phyloP scores from a whole-genome alignment of 2,888 invertebrate genomes.

The Cremastinae sp. region DNA sequence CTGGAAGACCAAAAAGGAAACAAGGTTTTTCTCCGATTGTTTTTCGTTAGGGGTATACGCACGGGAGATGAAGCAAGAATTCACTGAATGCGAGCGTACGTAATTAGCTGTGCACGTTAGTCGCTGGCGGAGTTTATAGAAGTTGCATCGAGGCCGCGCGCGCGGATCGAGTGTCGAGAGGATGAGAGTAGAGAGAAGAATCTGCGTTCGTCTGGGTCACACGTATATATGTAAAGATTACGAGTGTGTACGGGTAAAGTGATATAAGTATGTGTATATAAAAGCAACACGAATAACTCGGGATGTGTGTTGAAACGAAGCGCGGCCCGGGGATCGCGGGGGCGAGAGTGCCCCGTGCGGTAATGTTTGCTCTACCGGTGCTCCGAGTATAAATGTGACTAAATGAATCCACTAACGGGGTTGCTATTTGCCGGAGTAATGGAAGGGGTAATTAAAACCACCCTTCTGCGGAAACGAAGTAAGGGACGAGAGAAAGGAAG shows the following conservation, averaged over 20 bases:
- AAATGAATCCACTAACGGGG: conserved; percentile 80
- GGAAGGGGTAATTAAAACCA: conserved; percentile 79
- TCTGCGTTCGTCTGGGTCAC: conserved; percentile 1
- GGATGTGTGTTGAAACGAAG: conserved; percentile 54
- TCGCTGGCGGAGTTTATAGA: conserved; percentile 38
- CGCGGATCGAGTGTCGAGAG: conserved; percentile 36
- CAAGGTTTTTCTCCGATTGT: neutral
- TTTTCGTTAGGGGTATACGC: conserved; percentile 1
- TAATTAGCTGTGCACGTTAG: conserved; percentile 41
- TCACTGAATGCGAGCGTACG: conserved; percentile 21
- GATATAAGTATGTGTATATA: conserved; percentile 10
- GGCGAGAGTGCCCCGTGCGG: conserved; percentile 43
- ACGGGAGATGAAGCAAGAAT: conserved; percentile 14
- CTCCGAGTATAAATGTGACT: conserved; percentile 74
- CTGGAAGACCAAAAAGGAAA: neutral
- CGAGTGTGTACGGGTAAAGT: no score
- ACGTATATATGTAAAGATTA: conserved; percentile 8
- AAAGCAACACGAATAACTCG: neutral
- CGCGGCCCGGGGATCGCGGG: conserved; percentile 33
- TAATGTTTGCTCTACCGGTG: conserved; percentile 35
- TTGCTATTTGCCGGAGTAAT: conserved; percentile 73
- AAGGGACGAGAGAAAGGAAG: conserved; percentile 36
- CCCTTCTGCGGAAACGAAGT: conserved; percentile 58
- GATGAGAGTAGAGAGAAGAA: conserved; percentile 42
- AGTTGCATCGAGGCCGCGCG: conserved; percentile 43